Evolutionary conservation across 2,888 invertebrate species (phyloP).

Genomic region (Andrena bucephala): DNA sequence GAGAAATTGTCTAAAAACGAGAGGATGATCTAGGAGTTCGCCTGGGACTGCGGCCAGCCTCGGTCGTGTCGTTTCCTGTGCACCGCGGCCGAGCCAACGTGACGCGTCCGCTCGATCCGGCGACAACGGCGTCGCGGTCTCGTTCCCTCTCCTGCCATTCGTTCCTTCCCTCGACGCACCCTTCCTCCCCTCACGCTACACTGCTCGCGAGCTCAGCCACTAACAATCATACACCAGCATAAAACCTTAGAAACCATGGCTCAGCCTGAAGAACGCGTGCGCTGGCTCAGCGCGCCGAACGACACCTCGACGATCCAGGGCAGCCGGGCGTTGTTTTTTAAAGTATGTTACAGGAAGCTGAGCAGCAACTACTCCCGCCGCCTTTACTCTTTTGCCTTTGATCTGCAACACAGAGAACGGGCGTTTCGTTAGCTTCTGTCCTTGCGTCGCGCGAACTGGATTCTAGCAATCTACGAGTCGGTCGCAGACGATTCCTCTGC

Average conservation of each 20-base stretch:
- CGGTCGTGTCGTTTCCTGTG: not conserved
- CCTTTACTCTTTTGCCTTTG: constrained; percentile 98
- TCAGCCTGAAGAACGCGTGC: constrained; percentile 77
- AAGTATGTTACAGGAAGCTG: constrained; percentile 96
- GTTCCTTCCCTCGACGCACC: not conserved
- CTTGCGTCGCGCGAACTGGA: too few relatives aligned
- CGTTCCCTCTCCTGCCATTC: not conserved
- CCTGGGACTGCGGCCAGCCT: constrained; percentile 33
- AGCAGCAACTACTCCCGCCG: constrained; percentile 97
- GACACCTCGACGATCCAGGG: constrained; percentile 76
- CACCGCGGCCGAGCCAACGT: constrained; percentile 7
- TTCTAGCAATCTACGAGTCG: not conserved
- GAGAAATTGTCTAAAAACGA: constrained; percentile 2
- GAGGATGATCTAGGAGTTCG: constrained; percentile 18
- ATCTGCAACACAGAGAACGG: constrained; percentile 88
- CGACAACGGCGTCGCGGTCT: constrained; percentile 12
- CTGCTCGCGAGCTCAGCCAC: constrained; percentile 82
- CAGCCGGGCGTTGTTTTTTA: constrained; percentile 86
- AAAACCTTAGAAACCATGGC: constrained; percentile 80
- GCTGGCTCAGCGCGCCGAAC: constrained; percentile 75
- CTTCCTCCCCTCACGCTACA: constrained; percentile 62
- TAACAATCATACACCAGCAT: constrained; percentile 81
- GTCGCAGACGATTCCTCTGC: too few relatives aligned
- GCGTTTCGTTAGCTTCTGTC: not conserved
- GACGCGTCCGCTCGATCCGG: not conserved